Base-by-base conservation (phyloP, 2,888 invertebrate species). In the Xestia rhomboidea region DNA sequence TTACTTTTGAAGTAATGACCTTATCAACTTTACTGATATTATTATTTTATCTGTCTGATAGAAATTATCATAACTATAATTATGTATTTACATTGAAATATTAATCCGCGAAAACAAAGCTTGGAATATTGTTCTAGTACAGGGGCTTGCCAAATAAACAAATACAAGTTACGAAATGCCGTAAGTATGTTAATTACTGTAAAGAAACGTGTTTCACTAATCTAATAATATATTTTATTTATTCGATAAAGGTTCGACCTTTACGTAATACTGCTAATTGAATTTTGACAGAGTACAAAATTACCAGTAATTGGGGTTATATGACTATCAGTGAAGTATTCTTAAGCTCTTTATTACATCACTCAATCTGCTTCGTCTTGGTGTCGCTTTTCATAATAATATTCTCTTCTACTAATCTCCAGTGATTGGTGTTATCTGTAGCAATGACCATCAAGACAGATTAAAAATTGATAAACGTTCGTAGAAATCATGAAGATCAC, bases 181-280 rank as follows among this genome's bases (percentile, higher is more conserved):
- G 66, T 73, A 73, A 66, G 66, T 70, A 84, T 77, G 79, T 77
- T 84, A 82, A 77, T 86, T 79, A 64, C 49, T 69, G 30, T 67
- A 63, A 34, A 51, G 57, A 78, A 88, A 85, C 85, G 72, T 83
- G 77, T 78, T 78, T 76, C 38, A 27, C 27, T 82, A 88, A 87
- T 87, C 79, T 87, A 79, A 88, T 87, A 85, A 85, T 77, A 57
- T 54, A 18, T 24, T 41, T 74, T 63, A 68, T 73, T 73, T 75
- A 83, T 74, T 71, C 64, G 41, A 46, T 30, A 70, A 49, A 68
- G 54, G 51, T 68, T 51, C 24, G 54, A 75, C 68, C 69, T 77
- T 78, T 79, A 86, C 72, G 69, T 87, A 85, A 85, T 49, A 62
- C 62, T 63, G 72, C 77, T 86, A 85, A 87, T 88, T 82, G 38